A percentile compares a stretch with the other conserved stretches of the same genome.
Conservation (phyloP, 2,113 vertebrate species). For the Phyllostomus hastatus region DNA sequence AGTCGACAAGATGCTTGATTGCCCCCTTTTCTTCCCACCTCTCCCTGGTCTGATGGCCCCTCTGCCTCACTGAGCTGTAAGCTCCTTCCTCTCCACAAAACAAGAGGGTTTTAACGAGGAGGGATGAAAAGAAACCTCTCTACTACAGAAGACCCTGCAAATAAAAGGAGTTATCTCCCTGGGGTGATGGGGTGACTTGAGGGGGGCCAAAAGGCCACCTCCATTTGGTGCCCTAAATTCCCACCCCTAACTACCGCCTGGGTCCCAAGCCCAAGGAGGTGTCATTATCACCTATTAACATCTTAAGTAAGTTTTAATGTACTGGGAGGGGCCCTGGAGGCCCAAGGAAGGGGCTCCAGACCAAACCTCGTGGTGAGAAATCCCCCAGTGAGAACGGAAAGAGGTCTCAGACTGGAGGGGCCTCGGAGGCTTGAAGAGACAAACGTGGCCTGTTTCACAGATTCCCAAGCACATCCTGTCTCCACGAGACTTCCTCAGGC, state of each 20-base stretch:
- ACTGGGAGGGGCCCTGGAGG: neutral
- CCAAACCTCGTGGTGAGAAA: neutral
- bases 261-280: constrained; percentile 16
- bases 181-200: neutral
- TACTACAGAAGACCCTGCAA: neutral
- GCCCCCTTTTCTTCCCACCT: neutral
- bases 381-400: constrained; percentile 20
- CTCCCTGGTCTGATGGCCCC: neutral
- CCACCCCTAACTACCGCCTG: neutral
- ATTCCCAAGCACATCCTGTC: neutral
- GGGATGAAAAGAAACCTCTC: neutral
- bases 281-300: constrained; percentile 53
- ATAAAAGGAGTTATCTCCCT: constrained; percentile 31
- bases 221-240: constrained; percentile 64
- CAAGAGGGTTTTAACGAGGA: neutral
- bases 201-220: constrained; percentile 55
- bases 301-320: constrained; percentile 60
- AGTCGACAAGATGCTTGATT: neutral
- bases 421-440: neutral
- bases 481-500: constrained; percentile 27
- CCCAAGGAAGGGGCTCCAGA: neutral
- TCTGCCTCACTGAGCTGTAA: neutral
- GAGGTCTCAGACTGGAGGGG: neutral
- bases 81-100: neutral
- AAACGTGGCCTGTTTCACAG: constrained; percentile 10